Conservation (phyloP, 2,888 invertebrate genomes). For the Rotaria socialis region DNA sequence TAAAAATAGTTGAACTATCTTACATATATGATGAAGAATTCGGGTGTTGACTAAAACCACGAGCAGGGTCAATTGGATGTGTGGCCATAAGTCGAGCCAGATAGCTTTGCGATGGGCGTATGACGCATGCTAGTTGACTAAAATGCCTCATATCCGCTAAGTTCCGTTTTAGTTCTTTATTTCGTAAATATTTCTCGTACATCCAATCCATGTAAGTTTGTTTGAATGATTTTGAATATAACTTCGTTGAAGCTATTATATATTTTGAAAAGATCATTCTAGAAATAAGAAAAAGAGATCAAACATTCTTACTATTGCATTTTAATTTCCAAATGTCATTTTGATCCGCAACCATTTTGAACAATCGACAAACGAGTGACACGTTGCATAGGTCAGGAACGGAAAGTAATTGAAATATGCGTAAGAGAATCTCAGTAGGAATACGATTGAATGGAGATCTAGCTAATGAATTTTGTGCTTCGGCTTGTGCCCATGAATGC, state of each 20-base stretch:
- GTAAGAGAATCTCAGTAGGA: not conserved
- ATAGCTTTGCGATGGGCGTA: not conserved
- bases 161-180: not conserved
- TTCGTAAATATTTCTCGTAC: not conserved
- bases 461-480: no score
- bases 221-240: slow-evolving; percentile 13
- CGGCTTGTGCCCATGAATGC: no score
- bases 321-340: not conserved
- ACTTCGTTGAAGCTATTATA: not conserved
- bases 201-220: not conserved
- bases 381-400: not conserved
- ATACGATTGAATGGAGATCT: not conserved
- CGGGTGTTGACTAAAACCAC: not conserved
- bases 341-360: not conserved
- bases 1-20: not conserved
- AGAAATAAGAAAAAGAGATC: not conserved
- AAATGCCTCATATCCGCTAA: no score
- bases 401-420: not conserved
- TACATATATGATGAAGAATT: not conserved
- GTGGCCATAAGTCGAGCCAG: not conserved
- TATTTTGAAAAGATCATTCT: not conserved
- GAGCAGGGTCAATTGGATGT: no score
- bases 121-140: not conserved
- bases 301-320: not conserved
- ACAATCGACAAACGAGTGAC: not conserved